These are phyloP conservation scores for Porites evermanni DNA, from an alignment of 92 coral and sea anemone genomes.

Conservation along the genomic window DNA sequence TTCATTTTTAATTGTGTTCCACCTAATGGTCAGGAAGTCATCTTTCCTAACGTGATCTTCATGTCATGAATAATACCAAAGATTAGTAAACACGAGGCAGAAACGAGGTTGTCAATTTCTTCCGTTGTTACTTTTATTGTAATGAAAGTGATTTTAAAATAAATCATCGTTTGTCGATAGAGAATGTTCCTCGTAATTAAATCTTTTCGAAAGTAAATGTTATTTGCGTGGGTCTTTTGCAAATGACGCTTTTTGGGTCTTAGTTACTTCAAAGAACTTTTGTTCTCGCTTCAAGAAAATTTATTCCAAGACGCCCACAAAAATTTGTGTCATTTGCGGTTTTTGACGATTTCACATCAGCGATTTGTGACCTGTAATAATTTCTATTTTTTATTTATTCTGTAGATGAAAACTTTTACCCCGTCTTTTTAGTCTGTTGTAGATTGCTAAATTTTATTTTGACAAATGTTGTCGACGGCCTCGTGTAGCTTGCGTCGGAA, in stretches of 20 bases:
- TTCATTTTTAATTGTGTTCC: conserved; percentile 7
- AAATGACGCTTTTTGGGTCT: not conserved
- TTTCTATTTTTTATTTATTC: not conserved
- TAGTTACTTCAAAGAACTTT: conserved; percentile 37
- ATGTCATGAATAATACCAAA: conserved; percentile 7
- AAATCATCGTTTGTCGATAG: not conserved
- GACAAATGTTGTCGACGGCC: no score
- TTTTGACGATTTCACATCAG: conserved; percentile 1
- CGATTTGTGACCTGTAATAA: not conserved
- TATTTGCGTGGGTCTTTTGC: conserved; percentile 36
- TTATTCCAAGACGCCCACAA: conserved; percentile 54
- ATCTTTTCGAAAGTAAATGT: conserved; percentile 24
- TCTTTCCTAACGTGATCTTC: conserved; percentile 16
- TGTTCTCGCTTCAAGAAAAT: conserved; percentile 35
- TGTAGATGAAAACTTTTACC: not conserved
- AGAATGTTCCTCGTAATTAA: conserved; percentile 30
- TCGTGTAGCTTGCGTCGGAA: no score
- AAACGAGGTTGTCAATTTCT: not conserved
- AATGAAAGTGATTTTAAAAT: not conserved
- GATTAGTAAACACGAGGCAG: conserved; percentile 16
- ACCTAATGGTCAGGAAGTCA: not conserved
- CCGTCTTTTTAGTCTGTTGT: no score
- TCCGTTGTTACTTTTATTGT: not conserved
- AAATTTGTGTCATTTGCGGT: conserved; percentile 48
- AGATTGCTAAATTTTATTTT: no score